phyloP scores from a whole-genome alignment of 2,888 invertebrate genomes.

The Phortica magna region DNA sequence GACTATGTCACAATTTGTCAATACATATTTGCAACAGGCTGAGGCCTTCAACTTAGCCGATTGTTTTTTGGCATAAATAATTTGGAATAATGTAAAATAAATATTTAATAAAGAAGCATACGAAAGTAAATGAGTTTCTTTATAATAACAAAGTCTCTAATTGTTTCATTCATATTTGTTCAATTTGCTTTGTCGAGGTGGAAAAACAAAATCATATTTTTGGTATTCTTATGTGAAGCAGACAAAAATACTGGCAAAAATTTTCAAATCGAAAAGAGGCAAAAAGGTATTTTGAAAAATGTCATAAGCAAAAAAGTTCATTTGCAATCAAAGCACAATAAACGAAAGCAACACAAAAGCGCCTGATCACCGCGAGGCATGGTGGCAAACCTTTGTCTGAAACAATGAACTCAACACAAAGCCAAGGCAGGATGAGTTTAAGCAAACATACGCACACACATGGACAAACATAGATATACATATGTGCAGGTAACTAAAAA shows the following conservation, averaged over 20 bases:
- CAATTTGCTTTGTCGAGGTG: no score
- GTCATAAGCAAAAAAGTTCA: conserved; percentile 26
- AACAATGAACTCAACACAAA: conserved; percentile 22
- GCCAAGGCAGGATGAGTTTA: neutral
- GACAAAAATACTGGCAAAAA: neutral
- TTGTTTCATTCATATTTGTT: no score
- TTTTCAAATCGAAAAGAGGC: neutral
- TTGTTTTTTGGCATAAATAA: conserved; percentile 27
- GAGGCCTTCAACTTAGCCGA: conserved; percentile 34
- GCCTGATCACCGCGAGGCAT: conserved; percentile 4
- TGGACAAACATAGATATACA: conserved; percentile 3
- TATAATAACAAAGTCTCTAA: no score
- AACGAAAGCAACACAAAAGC: conserved; percentile 8
- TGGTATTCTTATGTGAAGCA: neutral
- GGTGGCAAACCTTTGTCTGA: conserved; percentile 19
- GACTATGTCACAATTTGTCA: conserved; percentile 37
- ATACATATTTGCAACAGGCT: conserved; percentile 25
- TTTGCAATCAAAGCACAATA: conserved; percentile 14
- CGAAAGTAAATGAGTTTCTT: neutral
- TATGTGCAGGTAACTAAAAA: neutral
- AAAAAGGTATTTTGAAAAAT: conserved; percentile 5
- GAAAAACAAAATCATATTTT: neutral
- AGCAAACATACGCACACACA: neutral
- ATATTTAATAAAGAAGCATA: neutral
- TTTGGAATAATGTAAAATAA: neutral